A percentile compares a stretch with the other conserved stretches of the same genome.
Conservation (phyloP, 2,888 invertebrate species). For the Heteropelma amictum region DNA sequence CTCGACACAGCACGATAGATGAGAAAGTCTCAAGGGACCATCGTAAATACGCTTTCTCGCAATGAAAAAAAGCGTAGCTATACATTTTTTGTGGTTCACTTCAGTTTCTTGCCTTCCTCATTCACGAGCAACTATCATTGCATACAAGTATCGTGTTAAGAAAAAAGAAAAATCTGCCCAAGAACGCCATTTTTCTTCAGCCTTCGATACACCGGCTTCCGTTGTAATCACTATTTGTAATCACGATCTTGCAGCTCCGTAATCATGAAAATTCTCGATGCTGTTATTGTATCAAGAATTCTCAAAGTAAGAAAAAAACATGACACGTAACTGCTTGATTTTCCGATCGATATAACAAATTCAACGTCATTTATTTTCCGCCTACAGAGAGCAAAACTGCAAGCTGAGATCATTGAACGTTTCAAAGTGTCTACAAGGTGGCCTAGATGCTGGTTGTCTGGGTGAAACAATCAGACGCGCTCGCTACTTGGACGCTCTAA, state of each 20-base stretch:
- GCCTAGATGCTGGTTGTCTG: constrained; percentile 80
- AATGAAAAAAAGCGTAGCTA: constrained; percentile 20
- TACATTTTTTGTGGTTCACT: background rate
- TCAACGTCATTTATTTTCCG: too few relatives aligned
- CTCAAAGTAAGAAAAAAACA: background rate
- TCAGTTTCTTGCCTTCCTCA: constrained; percentile 2
- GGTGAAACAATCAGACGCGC: constrained; percentile 80
- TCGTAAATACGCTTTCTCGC: background rate
- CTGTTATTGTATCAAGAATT: too few relatives aligned
- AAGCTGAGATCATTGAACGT: constrained; percentile 80
- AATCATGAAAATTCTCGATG: background rate
- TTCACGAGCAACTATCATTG: background rate
- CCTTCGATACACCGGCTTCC: background rate
- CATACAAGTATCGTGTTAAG: background rate
- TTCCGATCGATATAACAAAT: background rate
- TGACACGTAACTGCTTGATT: background rate
- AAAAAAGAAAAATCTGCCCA: constrained; percentile 1
- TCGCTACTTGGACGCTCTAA: constrained; percentile 79
- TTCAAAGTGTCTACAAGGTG: constrained; percentile 80
- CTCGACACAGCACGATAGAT: constrained; percentile 31
- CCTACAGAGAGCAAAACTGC: constrained; percentile 79
- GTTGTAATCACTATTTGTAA: too few relatives aligned
- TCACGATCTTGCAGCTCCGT: background rate
- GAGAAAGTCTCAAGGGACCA: constrained; percentile 21
- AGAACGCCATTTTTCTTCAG: constrained; percentile 3